Conservation (phyloP, 2,113 vertebrate species). For the Microtus richardsoni region DNA sequence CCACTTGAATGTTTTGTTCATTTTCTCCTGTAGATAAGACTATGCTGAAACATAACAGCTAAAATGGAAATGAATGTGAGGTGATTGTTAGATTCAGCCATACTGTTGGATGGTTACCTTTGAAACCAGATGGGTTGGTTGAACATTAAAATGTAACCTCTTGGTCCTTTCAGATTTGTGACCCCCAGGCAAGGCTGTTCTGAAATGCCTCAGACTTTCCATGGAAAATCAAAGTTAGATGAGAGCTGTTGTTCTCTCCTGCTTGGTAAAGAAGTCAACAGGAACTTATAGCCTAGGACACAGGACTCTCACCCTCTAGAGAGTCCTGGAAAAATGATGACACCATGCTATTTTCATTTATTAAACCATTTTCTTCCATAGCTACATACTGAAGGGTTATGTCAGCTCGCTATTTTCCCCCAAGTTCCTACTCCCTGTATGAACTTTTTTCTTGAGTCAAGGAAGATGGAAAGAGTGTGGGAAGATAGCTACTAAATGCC, state of each 20-base stretch:
- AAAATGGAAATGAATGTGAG: not conserved
- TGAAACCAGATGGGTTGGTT: not conserved
- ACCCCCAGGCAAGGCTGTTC: not conserved
- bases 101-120: not conserved
- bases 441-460: not conserved
- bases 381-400: not conserved
- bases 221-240: not conserved
- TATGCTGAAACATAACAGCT: not conserved
- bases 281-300: not conserved
- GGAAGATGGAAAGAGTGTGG: too few relatives aligned
- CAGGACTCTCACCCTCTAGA: not conserved
- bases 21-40: conserved; percentile 7
- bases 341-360: not conserved
- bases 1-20: not conserved
- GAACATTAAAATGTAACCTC: conserved; percentile 39
- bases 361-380: not conserved
- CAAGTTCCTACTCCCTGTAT: not conserved
- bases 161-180: not conserved
- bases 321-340: not conserved
- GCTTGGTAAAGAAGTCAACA: not conserved
- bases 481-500: not conserved
- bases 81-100: not conserved
- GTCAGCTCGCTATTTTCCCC: not conserved
- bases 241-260: not conserved
- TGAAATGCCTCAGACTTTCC: not conserved